These are phyloP conservation scores for Felis catus DNA, from an alignment of 2,113 vertebrate genomes.

Conservation along the genomic window F.catus_Fca126_mat1.0 CM031412.1:50341001-50341500, in stretches of 20 bases:
- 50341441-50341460: not conserved
- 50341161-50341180: conserved; percentile 2
- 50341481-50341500: not conserved
- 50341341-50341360: not conserved
- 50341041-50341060: not conserved
- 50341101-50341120: not conserved
- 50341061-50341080: not conserved
- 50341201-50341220: conserved; percentile 20
- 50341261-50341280: not conserved
- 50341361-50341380: not conserved
- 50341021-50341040: not conserved
- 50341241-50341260: not conserved
- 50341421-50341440: not conserved
- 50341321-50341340: not conserved
- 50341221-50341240: not conserved
- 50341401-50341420: not conserved
- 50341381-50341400: not conserved
- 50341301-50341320: not conserved
- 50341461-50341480: not conserved
- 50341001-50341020: not conserved
- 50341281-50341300: not conserved
- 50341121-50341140: not conserved
- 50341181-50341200: not conserved
- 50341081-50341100: conserved; percentile 44
- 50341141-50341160: not conserved